Evolutionary conservation across 2,797 vertebrate genomes (phyloP), one percentile per base, ranked within the genome.

Genomic region (Gobio occitaniae): DNA sequence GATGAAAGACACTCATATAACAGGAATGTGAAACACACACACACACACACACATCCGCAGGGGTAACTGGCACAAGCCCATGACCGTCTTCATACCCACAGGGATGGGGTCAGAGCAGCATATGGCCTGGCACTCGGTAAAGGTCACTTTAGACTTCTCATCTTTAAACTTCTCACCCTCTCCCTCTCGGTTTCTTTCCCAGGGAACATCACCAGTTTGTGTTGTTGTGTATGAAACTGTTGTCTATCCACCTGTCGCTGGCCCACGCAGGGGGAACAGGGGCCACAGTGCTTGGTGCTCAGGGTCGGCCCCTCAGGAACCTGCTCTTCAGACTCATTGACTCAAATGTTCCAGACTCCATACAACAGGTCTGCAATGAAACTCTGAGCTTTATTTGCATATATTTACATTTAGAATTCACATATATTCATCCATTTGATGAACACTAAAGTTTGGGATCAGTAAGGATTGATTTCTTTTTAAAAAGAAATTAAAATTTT

Each of bases 181-280:
- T 48, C 32, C 16, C 32, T 65, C 69, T 32, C 38, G 78, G 25
- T 63, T 76, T 32, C n/a, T 75, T 25, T 50, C 29, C 21, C 87
- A 96, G 96, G 91, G 96, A 96, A 87, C 95, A 96, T 90, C 96
- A 96, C 84, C 95, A 96, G 90, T 96, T 96, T 90, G 90, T 96
- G 77, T 90, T 96, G 87, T 92, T 96, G 87, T 96, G 95, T 89
- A 95, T 96, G 95, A 96, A 95, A 92, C 93, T 96, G 88, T 92
- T 96, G 86, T 96, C 96, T 70, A 94, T 95, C 85, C 95, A 96
- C 90, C 89, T 96, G 89, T 96, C 96, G 25, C 85, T 96, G 93
- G 96, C 96, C 70, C 95, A 96, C n/a, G 95, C 96, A 1, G 95
- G 96, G 3, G 95, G 95, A 16, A 96, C 95, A 3, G 96, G 95